Percentiles rank a stretch among this genome's conserved stretches.
Conservation (phyloP, 2,888 invertebrate genomes). For the Aleiodes alternator region DNA sequence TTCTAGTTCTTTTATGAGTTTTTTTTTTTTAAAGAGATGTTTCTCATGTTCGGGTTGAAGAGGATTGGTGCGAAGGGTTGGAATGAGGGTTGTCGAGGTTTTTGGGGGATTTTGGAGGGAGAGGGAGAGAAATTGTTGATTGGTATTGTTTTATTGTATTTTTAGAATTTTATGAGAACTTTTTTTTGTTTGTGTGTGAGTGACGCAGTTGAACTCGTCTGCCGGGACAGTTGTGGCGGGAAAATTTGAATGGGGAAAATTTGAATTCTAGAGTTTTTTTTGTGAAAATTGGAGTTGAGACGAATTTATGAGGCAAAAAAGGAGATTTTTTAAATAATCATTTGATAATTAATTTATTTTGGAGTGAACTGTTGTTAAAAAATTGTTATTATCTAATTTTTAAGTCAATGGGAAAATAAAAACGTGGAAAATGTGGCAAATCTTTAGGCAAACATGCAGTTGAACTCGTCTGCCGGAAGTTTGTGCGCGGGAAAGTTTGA, state of each 20-base stretch:
- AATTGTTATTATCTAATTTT: too few relatives aligned
- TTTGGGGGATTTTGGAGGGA: constrained; percentile 9
- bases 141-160: constrained; percentile 56
- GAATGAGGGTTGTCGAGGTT: neutral
- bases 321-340: too few relatives aligned
- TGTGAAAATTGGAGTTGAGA: neutral
- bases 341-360: too few relatives aligned
- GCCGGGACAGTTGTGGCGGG: constrained; percentile 48
- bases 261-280: neutral
- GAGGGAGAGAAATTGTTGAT: neutral
- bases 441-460: too few relatives aligned
- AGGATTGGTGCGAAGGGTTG: neutral
- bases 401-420: too few relatives aligned
- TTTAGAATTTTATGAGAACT: constrained; percentile 60
- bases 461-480: too few relatives aligned
- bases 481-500: constrained; percentile 34
- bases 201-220: constrained; percentile 65
- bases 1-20: neutral
- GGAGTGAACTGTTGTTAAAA: too few relatives aligned
- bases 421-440: too few relatives aligned
- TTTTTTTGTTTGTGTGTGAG: constrained; percentile 66
- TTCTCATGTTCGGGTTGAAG: neutral
- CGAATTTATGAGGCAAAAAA: neutral
- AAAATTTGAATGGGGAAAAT: constrained; percentile 50
- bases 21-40: neutral